Percentiles rank a stretch among this genome's conserved stretches.
Evolutionary conservation across 2,888 invertebrate species (phyloP).

Genomic region (Podabrus alpinus): DNA sequence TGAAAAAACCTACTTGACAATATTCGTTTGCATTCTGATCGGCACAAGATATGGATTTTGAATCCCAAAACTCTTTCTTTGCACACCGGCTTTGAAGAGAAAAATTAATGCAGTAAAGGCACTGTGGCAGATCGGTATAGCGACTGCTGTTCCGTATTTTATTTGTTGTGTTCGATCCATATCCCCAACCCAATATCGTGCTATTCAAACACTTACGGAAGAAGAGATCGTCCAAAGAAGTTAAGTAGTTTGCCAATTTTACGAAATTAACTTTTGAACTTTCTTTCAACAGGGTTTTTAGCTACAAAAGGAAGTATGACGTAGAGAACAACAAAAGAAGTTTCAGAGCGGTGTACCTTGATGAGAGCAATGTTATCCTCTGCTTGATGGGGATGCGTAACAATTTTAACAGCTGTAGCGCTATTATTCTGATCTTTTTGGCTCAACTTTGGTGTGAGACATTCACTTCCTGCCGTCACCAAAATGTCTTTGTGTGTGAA

Average conservation of each 20-base stretch:
- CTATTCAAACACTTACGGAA: neutral
- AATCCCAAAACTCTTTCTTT: too few relatives aligned
- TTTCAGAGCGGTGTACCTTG: neutral
- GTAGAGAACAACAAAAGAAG: neutral
- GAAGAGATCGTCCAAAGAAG: neutral
- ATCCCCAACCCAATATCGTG: neutral
- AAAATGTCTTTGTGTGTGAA: too few relatives aligned
- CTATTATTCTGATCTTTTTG: neutral
- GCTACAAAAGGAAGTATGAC: neutral
- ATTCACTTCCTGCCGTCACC: neutral
- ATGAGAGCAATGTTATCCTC: neutral
- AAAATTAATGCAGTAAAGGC: neutral
- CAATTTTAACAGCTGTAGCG: neutral
- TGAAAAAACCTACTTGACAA: neutral
- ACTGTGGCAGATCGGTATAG: rapidly evolving
- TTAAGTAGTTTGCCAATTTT: neutral
- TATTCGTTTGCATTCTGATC: neutral
- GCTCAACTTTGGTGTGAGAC: neutral
- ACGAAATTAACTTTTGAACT: neutral
- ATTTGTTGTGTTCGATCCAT: neutral
- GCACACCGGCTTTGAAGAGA: neutral
- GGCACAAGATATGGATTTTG: too few relatives aligned
- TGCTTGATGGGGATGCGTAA: neutral
- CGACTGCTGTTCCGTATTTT: neutral
- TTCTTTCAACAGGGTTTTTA: neutral